Evolutionary conservation across 2,888 invertebrate genomes (phyloP).

Genomic region (Diaperis boleti): DNA sequence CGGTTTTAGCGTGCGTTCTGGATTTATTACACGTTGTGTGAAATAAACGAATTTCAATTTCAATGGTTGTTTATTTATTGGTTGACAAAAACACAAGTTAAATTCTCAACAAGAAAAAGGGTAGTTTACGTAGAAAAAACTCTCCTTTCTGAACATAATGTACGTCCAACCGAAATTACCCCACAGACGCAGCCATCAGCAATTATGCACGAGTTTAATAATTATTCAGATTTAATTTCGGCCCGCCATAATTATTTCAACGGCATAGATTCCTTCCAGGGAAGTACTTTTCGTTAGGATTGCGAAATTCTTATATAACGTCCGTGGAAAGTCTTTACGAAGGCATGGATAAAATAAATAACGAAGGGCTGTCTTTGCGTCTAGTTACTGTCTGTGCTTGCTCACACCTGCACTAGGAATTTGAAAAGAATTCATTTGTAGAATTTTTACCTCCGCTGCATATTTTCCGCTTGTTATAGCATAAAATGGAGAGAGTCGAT

Average conservation of each 20-base stretch:
- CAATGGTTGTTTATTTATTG: too few species aligned
- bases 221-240: conserved; percentile 1
- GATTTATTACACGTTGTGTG: too few species aligned
- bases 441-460: not conserved
- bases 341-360: too few species aligned
- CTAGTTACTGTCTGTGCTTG: not conserved
- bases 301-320: not conserved
- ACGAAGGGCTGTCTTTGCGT: not conserved
- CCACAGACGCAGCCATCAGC: not conserved
- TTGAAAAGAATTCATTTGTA: not conserved
- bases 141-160: too few species aligned
- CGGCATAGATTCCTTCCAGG: not conserved
- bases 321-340: too few species aligned
- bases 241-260: not conserved
- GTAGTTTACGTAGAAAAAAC: not conserved
- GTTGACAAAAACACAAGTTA: too few species aligned
- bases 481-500: too few species aligned
- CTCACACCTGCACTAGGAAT: not conserved
- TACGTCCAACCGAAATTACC: not conserved
- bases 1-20: too few species aligned
- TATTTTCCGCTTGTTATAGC: not conserved
- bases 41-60: too few species aligned
- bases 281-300: not conserved
- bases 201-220: conserved; percentile 3
- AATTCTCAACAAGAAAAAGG: too few species aligned